phyloP scores from a whole-genome alignment of 2,113 vertebrate genomes.

The Cinclus mexicanus region DNA sequence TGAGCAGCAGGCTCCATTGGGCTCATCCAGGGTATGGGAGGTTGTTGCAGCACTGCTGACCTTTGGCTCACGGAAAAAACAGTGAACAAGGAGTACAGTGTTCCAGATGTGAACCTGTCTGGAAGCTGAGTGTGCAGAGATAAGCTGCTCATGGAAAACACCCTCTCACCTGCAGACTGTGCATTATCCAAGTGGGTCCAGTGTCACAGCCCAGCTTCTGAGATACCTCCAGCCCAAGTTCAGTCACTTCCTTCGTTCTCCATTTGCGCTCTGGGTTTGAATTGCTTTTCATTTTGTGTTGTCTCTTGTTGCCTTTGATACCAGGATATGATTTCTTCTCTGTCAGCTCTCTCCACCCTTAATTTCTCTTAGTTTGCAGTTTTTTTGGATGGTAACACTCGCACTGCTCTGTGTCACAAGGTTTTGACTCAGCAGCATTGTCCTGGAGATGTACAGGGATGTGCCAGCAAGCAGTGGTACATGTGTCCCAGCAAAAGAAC shows the following conservation, averaged over 20 bases:
- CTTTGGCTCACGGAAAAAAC: background rate
- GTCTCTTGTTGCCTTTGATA: background rate
- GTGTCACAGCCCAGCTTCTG: background rate
- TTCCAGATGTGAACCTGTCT: background rate
- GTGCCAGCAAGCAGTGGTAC: background rate
- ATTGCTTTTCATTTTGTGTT: background rate
- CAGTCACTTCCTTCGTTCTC: background rate
- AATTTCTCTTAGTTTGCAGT: background rate
- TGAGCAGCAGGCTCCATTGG: background rate
- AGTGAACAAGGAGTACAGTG: background rate
- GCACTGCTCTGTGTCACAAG: background rate
- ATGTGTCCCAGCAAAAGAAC: background rate
- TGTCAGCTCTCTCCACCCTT: background rate
- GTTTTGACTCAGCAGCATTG: background rate
- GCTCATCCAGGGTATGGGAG: background rate
- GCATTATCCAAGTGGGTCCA: background rate
- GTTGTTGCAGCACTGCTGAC: background rate
- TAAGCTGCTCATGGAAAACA: background rate
- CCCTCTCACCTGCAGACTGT: background rate
- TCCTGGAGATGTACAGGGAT: background rate
- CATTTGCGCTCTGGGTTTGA: background rate
- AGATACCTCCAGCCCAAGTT: background rate
- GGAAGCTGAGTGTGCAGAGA: background rate
- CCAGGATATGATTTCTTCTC: background rate
- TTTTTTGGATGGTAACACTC: background rate